A percentile compares a stretch with the other conserved stretches of the same genome.
Conservation (phyloP, 1,140 invertebrate species). For the Sitobion miscanthi region DNA sequence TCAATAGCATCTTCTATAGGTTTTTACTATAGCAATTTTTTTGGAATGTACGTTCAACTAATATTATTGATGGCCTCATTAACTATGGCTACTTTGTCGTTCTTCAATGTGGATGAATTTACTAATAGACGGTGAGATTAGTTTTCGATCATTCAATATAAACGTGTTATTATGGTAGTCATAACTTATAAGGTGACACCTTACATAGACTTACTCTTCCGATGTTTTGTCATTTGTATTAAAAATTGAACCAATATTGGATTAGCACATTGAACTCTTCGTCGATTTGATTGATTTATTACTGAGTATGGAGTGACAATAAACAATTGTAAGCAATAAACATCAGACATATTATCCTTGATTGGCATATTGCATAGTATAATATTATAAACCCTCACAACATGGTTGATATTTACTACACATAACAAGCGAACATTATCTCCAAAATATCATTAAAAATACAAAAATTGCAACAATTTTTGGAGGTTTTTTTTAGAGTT, state of each 20-base stretch:
- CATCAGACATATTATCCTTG: no score
- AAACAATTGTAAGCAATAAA: no score
- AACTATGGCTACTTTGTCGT: conserved; percentile 78
- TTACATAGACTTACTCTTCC: background rate
- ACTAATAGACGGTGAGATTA: conserved; percentile 35
- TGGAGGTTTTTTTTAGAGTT: no score
- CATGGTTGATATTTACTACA: no score
- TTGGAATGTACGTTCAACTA: conserved; percentile 82
- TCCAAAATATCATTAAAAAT: no score
- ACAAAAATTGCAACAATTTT: no score
- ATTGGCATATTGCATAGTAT: no score
- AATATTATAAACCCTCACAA: no score
- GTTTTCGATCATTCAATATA: no score
- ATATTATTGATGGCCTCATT: conserved; percentile 76
- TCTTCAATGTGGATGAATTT: conserved; percentile 76
- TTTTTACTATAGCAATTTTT: conserved; percentile 84
- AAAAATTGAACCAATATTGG: background rate
- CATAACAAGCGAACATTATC: no score
- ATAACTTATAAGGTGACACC: background rate
- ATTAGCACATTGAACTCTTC: background rate
- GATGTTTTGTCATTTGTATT: background rate
- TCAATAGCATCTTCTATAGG: conserved; percentile 86
- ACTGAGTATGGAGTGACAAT: background rate
- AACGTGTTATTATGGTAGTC: background rate
- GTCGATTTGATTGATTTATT: background rate